Base-by-base conservation (phyloP, 2,888 invertebrate genomes). In the Zygogramma bicolorata region DNA sequence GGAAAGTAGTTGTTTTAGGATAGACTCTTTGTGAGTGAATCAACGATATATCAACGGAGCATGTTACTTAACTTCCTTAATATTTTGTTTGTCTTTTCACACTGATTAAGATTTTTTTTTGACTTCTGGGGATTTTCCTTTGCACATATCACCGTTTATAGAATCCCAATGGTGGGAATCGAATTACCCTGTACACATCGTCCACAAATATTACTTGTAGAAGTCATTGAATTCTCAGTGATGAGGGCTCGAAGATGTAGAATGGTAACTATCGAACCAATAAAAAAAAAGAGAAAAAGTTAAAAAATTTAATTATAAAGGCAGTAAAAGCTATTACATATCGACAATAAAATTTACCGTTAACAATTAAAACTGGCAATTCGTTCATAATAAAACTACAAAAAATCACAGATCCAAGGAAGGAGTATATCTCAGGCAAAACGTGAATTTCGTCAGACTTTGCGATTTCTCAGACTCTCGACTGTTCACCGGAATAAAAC, bases 221-320 rank as follows among this genome's bases (percentile, higher is more conserved):
- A 46, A 46, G 7, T 46, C 18, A 10, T 46, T 8, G n/a, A 25
- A 25, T 5, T 25, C 25, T 22, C 5, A 7, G 2, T 53, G 13
- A 53, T n/a, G 25, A n/a, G 13, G 22, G 25, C 53, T 53, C n/a
- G n/a, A n/a, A 6, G 25, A 25, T 27, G 15, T 7, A 13, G 0
- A 13, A 5, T 7, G n/a, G 20, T 53, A n/a, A n/a, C n/a, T n/a
- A 7, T 53, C 2, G 25, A n/a, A 27, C n/a, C 15, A 53, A 27
- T n/a, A 53, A 53, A 25, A 53, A 53, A 53, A 53, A 53, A 53
- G 1, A 25, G 25, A 2, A 53, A 53, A 5, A 4, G 25, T 42
- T 53, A 53, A 53, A 53, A 49, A n/a, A 53, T 53, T 53, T 53
- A 53, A 53, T 53, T 53, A n/a, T 7, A 46, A 46, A 25, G 53